phyloP scores from a whole-genome alignment of 1,140 invertebrate genomes.

The Frieseomelitta varia region DNA sequence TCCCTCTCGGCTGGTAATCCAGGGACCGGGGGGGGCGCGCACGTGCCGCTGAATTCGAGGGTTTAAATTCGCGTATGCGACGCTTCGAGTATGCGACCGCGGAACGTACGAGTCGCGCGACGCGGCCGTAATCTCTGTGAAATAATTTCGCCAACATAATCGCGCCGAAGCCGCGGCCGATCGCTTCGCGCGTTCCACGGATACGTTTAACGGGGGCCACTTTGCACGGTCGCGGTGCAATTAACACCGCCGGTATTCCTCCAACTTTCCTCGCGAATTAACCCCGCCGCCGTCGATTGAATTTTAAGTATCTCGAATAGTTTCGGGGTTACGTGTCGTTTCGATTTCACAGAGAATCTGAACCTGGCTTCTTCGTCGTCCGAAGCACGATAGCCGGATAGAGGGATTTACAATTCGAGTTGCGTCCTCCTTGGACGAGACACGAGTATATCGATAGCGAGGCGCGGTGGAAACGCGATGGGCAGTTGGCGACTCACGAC shows the following conservation, averaged over 20 bases:
- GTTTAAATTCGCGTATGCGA: conserved; percentile 55
- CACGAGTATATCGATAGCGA: neutral
- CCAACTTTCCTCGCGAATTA: neutral
- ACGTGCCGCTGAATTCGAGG: conserved; percentile 27
- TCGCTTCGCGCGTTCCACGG: neutral
- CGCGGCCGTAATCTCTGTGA: neutral
- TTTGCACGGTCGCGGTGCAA: no score
- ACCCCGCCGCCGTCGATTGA: neutral
- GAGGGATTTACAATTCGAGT: conserved; percentile 15
- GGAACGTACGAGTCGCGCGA: neutral
- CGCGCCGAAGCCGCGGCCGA: no score
- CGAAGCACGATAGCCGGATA: no score
- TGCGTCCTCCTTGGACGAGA: neutral
- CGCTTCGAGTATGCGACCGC: conserved; percentile 24
- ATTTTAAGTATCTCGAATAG: neutral
- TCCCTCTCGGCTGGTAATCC: conserved; percentile 5
- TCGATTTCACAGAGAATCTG: neutral
- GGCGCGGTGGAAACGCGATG: neutral
- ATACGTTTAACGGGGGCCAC: neutral
- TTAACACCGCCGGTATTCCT: neutral
- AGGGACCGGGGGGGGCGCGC: neutral
- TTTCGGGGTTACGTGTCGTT: neutral
- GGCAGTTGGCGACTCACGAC: conserved; percentile 57
- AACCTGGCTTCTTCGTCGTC: neutral
- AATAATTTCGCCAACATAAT: conserved; percentile 32